Evolutionary conservation across 2,113 vertebrate genomes (phyloP).

Genomic region (Myrmecobius fasciatus): DNA sequence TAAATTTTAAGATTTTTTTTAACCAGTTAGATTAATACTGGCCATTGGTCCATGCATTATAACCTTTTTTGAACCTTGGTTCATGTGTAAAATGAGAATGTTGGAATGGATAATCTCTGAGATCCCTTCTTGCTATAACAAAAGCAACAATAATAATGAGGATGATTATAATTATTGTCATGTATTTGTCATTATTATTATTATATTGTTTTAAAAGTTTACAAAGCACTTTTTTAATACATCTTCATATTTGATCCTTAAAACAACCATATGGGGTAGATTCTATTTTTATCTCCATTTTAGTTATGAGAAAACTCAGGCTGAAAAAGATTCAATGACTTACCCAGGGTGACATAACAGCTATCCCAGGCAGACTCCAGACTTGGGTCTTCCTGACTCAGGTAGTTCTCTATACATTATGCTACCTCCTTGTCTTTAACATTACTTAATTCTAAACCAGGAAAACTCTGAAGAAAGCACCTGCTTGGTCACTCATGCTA

Average conservation of each 20-base stretch:
- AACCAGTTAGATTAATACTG: not conserved
- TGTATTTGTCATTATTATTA: not conserved
- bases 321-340: not conserved
- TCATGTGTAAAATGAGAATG: not conserved
- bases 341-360: not conserved
- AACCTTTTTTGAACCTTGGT: not conserved
- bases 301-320: not conserved
- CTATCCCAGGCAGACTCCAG: not conserved
- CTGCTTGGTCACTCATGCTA: not conserved
- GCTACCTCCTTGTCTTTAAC: not conserved
- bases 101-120: not conserved
- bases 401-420: not conserved
- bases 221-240: not conserved
- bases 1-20: not conserved
- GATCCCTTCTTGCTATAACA: not conserved
- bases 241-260: not conserved
- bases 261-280: not conserved
- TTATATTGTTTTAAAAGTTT: not conserved
- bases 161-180: not conserved
- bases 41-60: not conserved
- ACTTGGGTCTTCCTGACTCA: not conserved
- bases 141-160: not conserved
- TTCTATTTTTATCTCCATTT: not conserved
- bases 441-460: not conserved
- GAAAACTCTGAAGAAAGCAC: not conserved